Base-by-base conservation (phyloP, 2,888 invertebrate species). In the Himalopsyche japonica region DNA sequence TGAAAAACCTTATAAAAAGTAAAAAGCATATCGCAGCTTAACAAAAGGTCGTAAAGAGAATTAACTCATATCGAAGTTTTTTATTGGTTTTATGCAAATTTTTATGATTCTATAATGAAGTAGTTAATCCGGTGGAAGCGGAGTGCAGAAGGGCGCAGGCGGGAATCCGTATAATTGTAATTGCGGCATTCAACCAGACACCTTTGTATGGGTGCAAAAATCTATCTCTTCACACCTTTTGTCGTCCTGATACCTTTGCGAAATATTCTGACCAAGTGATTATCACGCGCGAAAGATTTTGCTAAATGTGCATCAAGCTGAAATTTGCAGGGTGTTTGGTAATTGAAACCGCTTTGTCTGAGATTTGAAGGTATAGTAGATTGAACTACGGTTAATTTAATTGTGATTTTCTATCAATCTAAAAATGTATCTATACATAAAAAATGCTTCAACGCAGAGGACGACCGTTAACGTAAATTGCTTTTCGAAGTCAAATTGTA, bases 141-240 rank as follows among this genome's bases (percentile, higher is more conserved):
- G 70, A 43, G 83, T 76, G 79, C 80, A 77, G 78, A 80, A 76
- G 76, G 80, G 20, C 64, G 76, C 43, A 43, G 57, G 78, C 79
- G 86, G 79, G 86, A 86, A 86, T 83, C 86, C 86, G 78, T 86
- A 84, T 80, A 82, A 86, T 84, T 81, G 84, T 84, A 81, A 81
- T 84, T 84, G 84, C 81, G 82, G 83, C 76, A 80, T 83, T 43
- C 83, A 81, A 76, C 82, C 86, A 86, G 86, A 86, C 86, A 86
- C 86, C 85, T 86, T 86, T 86, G 85, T 86, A 86, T 86, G 86
- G 86, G 85, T 86, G 86, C 86, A 85, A 86, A 86, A 86, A 86
- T 86, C 85, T 83, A 86, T 86, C 85, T 78, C 78, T 86, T 86
- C 86, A 85, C 86, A 85, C 86, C 86, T 85, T 20, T 80, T 49